A percentile compares a stretch with the other conserved stretches of the same genome.
Evolutionary conservation across 2,888 invertebrate genomes (phyloP).

Genomic region (Arenicola marina): DNA sequence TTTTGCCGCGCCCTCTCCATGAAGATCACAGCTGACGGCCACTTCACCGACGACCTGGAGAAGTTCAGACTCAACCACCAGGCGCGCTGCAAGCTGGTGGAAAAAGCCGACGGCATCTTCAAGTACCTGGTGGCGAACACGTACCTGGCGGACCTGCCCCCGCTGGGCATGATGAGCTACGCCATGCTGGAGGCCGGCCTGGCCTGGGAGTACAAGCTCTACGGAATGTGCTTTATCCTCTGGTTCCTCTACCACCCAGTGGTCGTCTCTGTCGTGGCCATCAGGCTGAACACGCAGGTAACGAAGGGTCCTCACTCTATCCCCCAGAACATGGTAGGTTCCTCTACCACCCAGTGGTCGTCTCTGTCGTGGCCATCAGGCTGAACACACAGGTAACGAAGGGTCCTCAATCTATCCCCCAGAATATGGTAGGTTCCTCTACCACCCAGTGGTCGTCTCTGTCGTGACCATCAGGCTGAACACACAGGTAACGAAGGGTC

Average conservation of each 20-base stretch:
- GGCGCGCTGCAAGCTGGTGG: slow-evolving; percentile 30
- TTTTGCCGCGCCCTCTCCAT: slow-evolving; percentile 20
- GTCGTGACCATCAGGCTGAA: slow-evolving; percentile 25
- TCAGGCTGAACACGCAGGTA: slow-evolving; percentile 34
- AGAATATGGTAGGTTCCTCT: too few relatives aligned
- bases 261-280: slow-evolving; percentile 24
- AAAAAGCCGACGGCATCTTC: slow-evolving; percentile 18
- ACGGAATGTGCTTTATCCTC: slow-evolving; percentile 14
- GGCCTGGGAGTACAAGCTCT: background rate
- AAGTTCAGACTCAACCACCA: slow-evolving; percentile 41
- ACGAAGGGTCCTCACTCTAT: too few relatives aligned
- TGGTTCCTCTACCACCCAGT: slow-evolving; percentile 19
- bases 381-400: slow-evolving; percentile 37
- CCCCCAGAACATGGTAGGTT: too few relatives aligned
- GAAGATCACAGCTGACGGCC: slow-evolving; percentile 28
- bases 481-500: slow-evolving; percentile 39
- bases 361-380: slow-evolving; percentile 22
- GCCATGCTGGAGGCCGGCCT: background rate
- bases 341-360: slow-evolving; percentile 19
- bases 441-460: slow-evolving; percentile 23
- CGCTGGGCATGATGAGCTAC: slow-evolving; percentile 27
- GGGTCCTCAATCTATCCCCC: too few relatives aligned
- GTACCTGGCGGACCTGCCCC: slow-evolving; percentile 29
- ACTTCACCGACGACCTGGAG: slow-evolving; percentile 29
- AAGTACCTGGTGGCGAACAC: slow-evolving; percentile 32